Percentiles rank a stretch among this genome's conserved stretches.
Conservation (phyloP, 2,113 vertebrate genomes). For the Neotoma lepida region DNA sequence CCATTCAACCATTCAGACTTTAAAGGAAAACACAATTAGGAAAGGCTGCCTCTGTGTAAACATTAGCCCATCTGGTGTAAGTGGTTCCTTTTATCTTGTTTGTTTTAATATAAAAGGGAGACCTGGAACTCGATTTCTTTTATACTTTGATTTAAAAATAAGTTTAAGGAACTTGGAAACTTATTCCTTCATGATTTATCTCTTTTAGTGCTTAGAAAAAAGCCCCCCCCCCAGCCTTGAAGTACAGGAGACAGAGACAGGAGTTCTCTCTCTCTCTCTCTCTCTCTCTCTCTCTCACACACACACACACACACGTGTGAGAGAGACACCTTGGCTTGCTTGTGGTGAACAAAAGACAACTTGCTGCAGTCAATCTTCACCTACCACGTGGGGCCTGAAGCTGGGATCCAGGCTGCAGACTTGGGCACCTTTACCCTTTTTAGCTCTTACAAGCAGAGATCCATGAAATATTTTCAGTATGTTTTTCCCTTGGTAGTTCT, state of each 20-base stretch:
- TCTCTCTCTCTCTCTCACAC: no score
- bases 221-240: background rate
- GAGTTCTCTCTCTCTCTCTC: background rate
- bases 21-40: background rate
- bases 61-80: slow-evolving; percentile 66
- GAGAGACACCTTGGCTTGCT: background rate
- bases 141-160: slow-evolving; percentile 54
- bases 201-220: slow-evolving; percentile 39
- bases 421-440: background rate
- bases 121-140: slow-evolving; percentile 36
- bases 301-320: no score
- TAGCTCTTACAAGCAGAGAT: background rate
- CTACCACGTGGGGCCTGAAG: background rate
- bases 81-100: slow-evolving; percentile 6
- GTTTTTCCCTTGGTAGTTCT: background rate
- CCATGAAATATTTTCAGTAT: slow-evolving; percentile 29
- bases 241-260: slow-evolving; percentile 20
- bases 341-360: background rate
- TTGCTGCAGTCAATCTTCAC: background rate
- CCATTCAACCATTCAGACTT: slow-evolving; percentile 60
- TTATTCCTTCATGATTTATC: slow-evolving; percentile 13
- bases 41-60: slow-evolving; percentile 61
- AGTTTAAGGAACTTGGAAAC: slow-evolving; percentile 42
- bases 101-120: slow-evolving; percentile 41
- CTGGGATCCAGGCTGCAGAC: background rate